phyloP scores from a whole-genome alignment of 2,888 invertebrate species.

The Allolobophora icterica region DNA sequence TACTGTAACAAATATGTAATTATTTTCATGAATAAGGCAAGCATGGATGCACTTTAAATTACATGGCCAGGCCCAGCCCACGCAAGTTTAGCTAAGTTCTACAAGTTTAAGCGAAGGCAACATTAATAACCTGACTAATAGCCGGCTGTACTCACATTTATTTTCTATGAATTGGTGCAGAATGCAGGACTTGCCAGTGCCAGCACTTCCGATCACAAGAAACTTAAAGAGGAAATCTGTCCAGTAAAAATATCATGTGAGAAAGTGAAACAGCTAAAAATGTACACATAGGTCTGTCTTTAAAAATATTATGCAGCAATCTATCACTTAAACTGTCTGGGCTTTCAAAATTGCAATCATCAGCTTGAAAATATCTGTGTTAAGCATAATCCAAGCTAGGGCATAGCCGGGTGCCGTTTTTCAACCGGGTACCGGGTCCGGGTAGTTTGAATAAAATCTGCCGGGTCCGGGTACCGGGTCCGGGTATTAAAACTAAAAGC shows the following conservation, averaged over 20 bases:
- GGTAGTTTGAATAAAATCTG: too few species aligned
- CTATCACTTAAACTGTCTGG: too few species aligned
- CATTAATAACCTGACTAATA: not conserved
- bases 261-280: not conserved
- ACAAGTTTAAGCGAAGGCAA: not conserved
- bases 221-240: constrained; percentile 83
- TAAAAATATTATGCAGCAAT: not conserved
- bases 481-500: too few species aligned
- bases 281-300: not conserved
- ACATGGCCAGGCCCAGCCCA: not conserved
- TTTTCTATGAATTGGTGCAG: constrained; percentile 84
- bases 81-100: not conserved
- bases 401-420: too few species aligned
- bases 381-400: too few species aligned
- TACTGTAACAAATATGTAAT: not conserved
- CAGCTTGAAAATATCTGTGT: too few species aligned
- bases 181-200: constrained; percentile 82
- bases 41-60: not conserved
- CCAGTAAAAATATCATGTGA: not conserved
- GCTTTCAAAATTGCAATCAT: too few species aligned
- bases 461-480: too few species aligned
- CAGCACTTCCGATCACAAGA: constrained; percentile 83
- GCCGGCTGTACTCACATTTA: constrained; percentile 77
- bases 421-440: too few species aligned
- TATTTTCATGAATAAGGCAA: not conserved